These are phyloP conservation scores for Ochropleura leucogaster DNA, from an alignment of 2,888 invertebrate species.

Conservation along the genomic window DNA sequence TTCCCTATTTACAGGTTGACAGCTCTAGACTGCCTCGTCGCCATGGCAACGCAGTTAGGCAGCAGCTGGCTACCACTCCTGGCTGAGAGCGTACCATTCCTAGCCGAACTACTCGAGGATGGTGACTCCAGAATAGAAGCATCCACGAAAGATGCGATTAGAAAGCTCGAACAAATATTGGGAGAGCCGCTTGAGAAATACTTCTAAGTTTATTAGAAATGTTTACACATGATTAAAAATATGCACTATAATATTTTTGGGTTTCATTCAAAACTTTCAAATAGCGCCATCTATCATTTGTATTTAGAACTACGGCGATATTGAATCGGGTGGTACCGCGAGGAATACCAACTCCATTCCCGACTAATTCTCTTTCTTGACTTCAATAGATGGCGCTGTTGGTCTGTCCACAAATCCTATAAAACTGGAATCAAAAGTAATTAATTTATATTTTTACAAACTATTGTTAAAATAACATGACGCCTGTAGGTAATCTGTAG, in stretches of 20 bases:
- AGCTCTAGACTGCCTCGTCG: conserved; percentile 93
- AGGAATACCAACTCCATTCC: not conserved
- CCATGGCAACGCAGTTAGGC: conserved; percentile 95
- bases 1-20: conserved; percentile 88
- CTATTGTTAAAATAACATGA: not conserved
- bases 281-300: conserved; percentile 19
- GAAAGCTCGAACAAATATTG: conserved; percentile 95
- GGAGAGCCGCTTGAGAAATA: conserved; percentile 98
- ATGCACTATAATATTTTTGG: rapidly evolving
- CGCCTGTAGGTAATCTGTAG: not conserved
- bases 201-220: conserved; percentile 88
- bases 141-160: conserved; percentile 94
- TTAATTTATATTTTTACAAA: not conserved
- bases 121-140: conserved; percentile 95
- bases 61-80: conserved; percentile 97
- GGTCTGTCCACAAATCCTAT: not conserved
- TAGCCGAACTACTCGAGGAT: conserved; percentile 98
- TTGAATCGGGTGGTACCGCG: not conserved
- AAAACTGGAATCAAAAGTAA: not conserved
- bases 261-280: not conserved
- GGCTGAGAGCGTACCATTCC: conserved; percentile 98
- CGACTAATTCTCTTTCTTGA: not conserved
- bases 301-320: not conserved
- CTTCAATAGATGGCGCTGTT: conserved; percentile 33
- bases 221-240: not conserved